Conservation (phyloP, 2,888 invertebrate genomes). For the Tricholauxania praeusta region DNA sequence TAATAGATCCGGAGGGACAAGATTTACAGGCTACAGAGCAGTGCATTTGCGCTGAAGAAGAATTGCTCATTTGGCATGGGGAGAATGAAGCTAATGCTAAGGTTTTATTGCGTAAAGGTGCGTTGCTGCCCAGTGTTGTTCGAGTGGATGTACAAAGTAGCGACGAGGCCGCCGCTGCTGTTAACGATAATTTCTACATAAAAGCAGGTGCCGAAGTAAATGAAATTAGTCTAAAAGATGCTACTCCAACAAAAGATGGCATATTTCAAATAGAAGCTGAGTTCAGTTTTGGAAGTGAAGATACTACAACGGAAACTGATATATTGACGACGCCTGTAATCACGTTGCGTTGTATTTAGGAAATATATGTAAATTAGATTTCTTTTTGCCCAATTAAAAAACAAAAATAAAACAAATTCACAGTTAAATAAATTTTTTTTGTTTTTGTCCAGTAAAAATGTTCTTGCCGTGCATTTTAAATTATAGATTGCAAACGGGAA, state of each 20-base stretch:
- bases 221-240: constrained; percentile 55
- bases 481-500: too few species aligned
- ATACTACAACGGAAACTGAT: constrained; percentile 37
- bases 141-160: constrained; percentile 58
- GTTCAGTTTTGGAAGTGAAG: constrained; percentile 51
- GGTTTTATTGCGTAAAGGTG: constrained; percentile 60
- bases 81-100: constrained; percentile 60
- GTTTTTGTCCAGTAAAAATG: too few species aligned
- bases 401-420: constrained; percentile 18
- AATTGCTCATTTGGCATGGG: constrained; percentile 64
- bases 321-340: constrained; percentile 7
- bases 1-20: constrained; percentile 56
- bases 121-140: constrained; percentile 60
- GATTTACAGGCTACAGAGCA: constrained; percentile 58
- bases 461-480: too few species aligned
- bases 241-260: constrained; percentile 57
- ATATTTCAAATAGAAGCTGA: constrained; percentile 63
- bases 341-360: constrained; percentile 28
- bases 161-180: constrained; percentile 47
- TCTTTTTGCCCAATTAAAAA: constrained; percentile 21
- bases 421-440: too few species aligned
- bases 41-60: constrained; percentile 57
- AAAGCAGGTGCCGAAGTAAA: constrained; percentile 55
- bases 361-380: constrained; percentile 19
- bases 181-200: constrained; percentile 56